A percentile compares a stretch with the other conserved stretches of the same genome.
These are phyloP conservation scores for Phylloscopus whistleri DNA, from an alignment of 2,113 vertebrate genomes.

Conservation along the genomic window DNA sequence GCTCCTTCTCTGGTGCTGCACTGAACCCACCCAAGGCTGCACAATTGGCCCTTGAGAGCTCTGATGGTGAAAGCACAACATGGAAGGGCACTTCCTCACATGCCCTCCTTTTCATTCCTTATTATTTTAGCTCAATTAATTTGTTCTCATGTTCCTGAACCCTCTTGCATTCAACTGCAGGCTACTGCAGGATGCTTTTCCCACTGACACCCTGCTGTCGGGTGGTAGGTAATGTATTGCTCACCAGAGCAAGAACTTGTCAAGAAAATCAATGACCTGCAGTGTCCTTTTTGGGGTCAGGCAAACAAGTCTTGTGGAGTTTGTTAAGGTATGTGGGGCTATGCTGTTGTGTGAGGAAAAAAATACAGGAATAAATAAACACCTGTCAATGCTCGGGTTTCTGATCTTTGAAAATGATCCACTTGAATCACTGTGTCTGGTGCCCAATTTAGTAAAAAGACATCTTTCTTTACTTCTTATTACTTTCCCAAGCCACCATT, in stretches of 20 bases:
- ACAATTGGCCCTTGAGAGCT: background rate
- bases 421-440: background rate
- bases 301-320: background rate
- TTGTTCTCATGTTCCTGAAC: background rate
- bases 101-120: background rate
- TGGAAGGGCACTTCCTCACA: background rate
- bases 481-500: background rate
- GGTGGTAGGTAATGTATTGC: background rate
- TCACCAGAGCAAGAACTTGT: background rate
- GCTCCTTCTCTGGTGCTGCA: background rate
- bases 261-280: background rate
- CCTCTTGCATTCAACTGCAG: background rate
- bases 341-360: background rate
- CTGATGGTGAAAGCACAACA: background rate
- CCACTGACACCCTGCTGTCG: background rate
- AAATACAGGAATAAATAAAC: background rate
- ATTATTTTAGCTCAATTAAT: background rate
- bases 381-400: background rate
- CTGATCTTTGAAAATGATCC: background rate
- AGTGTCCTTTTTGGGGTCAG: background rate
- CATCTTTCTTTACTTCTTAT: background rate
- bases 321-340: background rate
- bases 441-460: background rate
- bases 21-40: background rate
- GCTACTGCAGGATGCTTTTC: background rate